These are phyloP conservation scores for Ammodytes marinus DNA, from an alignment of 2,113 vertebrate species.

Conservation along the genomic window DNA sequence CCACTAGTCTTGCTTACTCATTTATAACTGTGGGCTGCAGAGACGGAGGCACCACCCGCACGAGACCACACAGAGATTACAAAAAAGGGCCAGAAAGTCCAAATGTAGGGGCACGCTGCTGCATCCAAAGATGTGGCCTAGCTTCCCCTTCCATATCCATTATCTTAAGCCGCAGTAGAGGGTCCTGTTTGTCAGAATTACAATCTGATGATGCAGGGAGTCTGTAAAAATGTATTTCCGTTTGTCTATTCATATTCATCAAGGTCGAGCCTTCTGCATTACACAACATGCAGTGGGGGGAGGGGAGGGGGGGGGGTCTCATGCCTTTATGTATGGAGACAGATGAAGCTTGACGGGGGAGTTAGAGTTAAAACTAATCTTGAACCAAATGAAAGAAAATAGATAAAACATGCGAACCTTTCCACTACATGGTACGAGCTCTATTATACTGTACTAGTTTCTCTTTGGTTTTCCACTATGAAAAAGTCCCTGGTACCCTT, in stretches of 20 bases:
- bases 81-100: constrained; percentile 15
- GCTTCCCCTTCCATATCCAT: constrained; percentile 11
- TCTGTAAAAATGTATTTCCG: not conserved
- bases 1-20: constrained; percentile 17
- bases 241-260: constrained; percentile 13
- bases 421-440: not conserved
- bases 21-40: constrained; percentile 39
- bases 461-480: no score
- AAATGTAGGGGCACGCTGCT: not conserved
- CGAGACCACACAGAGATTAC: constrained; percentile 19
- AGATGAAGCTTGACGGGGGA: not conserved
- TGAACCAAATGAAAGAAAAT: not conserved
- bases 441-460: not conserved
- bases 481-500: no score
- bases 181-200: not conserved
- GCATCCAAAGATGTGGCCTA: constrained; percentile 1
- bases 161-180: not conserved
- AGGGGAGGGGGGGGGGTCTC: not conserved
- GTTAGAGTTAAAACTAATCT: not conserved
- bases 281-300: not conserved
- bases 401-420: not conserved
- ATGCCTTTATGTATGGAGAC: not conserved
- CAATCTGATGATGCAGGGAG: constrained; percentile 2
- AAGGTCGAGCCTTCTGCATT: constrained; percentile 3
- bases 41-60: constrained; percentile 11